Percentiles rank a stretch among this genome's conserved stretches.
Conservation (phyloP, 2,888 invertebrate species). For the Andrena marginata region DNA sequence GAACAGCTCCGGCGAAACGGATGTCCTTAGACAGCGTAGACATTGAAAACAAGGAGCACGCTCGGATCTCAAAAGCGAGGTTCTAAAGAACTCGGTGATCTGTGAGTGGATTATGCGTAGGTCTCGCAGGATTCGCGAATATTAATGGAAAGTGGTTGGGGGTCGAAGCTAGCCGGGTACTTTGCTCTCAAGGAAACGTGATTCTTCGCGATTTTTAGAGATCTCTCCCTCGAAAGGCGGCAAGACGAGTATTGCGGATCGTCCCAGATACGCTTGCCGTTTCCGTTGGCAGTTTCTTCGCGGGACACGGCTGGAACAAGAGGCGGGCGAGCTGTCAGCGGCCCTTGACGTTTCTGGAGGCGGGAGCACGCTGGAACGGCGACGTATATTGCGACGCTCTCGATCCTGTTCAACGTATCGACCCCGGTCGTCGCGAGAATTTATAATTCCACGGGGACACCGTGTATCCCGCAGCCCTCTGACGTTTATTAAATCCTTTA, state of each 20-base stretch:
- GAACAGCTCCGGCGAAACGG: not conserved
- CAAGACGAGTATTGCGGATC: constrained; percentile 45
- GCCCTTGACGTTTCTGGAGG: constrained; percentile 2
- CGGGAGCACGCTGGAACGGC: constrained; percentile 9
- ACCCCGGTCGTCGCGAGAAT: constrained; percentile 37
- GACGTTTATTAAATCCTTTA: constrained; percentile 60
- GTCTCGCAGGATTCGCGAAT: not conserved
- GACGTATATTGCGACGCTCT: constrained; percentile 40
- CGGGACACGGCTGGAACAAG: not conserved
- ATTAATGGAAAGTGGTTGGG: not conserved
- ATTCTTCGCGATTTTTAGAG: not conserved
- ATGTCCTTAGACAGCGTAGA: not conserved
- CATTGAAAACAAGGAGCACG: not conserved
- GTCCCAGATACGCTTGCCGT: constrained; percentile 25
- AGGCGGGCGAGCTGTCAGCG: constrained; percentile 8
- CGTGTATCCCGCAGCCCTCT: constrained; percentile 21
- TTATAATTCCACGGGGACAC: constrained; percentile 50
- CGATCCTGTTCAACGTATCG: constrained; percentile 47
- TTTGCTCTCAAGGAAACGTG: not conserved
- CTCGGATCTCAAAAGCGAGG: too few relatives aligned
- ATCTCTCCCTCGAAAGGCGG: not conserved
- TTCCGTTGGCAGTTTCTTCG: constrained; percentile 16
- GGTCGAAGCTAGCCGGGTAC: not conserved
- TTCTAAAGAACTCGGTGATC: too few relatives aligned
- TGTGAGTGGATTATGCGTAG: too few relatives aligned